Evolutionary conservation across 2,797 vertebrate genomes (phyloP), one percentile per base, ranked within the genome.

Genomic region (Halcyon chelicuti): DNA sequence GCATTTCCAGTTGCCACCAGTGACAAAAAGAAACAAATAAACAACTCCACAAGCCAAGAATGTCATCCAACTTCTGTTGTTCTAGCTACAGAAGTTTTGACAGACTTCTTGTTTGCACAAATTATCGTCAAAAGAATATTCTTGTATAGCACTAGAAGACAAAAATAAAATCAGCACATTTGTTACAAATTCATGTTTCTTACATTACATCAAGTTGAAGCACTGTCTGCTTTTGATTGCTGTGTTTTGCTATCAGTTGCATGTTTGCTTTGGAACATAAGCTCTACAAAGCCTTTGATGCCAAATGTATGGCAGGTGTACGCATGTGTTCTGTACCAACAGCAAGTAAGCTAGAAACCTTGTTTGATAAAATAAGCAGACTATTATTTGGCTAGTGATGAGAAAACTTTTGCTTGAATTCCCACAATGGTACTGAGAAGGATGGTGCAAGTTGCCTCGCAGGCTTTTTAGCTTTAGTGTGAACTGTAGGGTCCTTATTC

Each of bases 201-300:
- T 93, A 57, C 80, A 89, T 89, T 74, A 33, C 79, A 91, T 91
- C 87, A 94, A 94, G 78, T 83, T 90, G 93, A 96, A 93, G 73
- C 67, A 52, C 85, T 94, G 79, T 68, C 87, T 94, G 91, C 73
- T 94, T 95, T 95, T 94, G 88, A 94, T 91, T 93, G 96, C 96
- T 86, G 67, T 97, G 95, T 96, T 97, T 96, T 96, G 55, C 82
- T 95, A n/a, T 94, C 93, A 91, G 93, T 93, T 93, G 52, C 70
- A 11, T 78, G 73, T 86, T 96, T 96, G 70, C 87, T 94, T 90
- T 91, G 76, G 89, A 96, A 89, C 93, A 91, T 68, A 88, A 96
- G 70, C 73, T 88, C 46, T 40, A 40, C 72, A 40, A 70, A 73
- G 90, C 42, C 87, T 96, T 95, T 95, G 90, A 90, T 96, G 91